Evolutionary conservation across 2,888 invertebrate species (phyloP).

Genomic region (Cyclophora punctaria): DNA sequence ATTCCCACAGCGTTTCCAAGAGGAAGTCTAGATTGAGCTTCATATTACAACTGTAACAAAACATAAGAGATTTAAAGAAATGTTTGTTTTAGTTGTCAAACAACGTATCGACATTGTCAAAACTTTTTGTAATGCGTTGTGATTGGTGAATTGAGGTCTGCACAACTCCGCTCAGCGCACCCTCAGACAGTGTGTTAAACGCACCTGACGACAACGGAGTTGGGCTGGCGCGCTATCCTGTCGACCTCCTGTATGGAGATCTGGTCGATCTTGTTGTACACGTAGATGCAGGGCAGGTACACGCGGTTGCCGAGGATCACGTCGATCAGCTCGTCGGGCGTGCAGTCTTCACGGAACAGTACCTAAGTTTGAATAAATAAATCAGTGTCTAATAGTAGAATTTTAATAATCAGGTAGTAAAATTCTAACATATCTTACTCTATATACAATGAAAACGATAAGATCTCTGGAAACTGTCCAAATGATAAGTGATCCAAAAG

Average conservation of each 20-base stretch:
- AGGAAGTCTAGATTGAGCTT: constrained; percentile 97
- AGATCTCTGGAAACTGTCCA: too few species aligned
- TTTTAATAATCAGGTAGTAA: too few species aligned
- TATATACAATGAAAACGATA: too few species aligned
- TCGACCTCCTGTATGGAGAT: constrained; percentile 99
- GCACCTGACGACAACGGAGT: constrained; percentile 95
- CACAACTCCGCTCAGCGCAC: too few species aligned
- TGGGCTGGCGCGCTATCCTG: constrained; percentile 89
- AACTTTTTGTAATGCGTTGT: too few species aligned
- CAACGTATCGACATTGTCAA: too few species aligned
- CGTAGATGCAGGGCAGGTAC: constrained; percentile 97
- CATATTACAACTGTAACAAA: constrained; percentile 93
- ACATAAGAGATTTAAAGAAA: not conserved
- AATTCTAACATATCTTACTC: too few species aligned
- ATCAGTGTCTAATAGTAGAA: too few species aligned
- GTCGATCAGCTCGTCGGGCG: constrained; percentile 97
- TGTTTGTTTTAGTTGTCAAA: too few species aligned
- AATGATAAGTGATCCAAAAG: too few species aligned
- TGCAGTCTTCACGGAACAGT: constrained; percentile 96
- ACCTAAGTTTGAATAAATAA: constrained; percentile 58
- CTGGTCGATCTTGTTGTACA: constrained; percentile 99
- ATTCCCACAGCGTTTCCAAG: constrained; percentile 94
- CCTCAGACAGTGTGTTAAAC: constrained; percentile 1
- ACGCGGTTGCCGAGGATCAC: constrained; percentile 97
- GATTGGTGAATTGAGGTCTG: too few species aligned